Evolutionary conservation across 2,797 vertebrate genomes (phyloP), one percentile per base, ranked within the genome.

Genomic region (Enteromius fasciolatus): DNA sequence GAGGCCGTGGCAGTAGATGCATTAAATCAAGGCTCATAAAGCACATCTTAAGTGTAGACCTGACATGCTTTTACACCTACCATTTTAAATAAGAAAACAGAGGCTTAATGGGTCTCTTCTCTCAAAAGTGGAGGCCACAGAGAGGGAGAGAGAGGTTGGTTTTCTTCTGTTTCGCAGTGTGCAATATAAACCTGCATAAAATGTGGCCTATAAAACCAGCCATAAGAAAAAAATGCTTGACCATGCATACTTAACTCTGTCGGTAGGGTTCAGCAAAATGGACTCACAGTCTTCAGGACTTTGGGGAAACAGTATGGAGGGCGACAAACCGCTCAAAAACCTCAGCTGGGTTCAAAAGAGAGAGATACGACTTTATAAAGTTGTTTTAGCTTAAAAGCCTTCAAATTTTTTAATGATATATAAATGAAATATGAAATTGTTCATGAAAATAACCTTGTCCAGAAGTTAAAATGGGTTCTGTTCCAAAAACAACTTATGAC

Each of bases 131-230:
- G 23, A 25, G 28, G 50, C 54, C 41, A 41, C 20, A 23, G 44
- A 67, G 28, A 52, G 20, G 39, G 39, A 41, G 39, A 41, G 69
- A 69, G 61, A 9, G 61, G 68, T 74, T 76, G 57, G 59, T 80
- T 78, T 91, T 88, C 83, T 86, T 83, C 54, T 70, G 85, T 86
- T 89, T 88, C 87, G 84, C 63, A 61, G 81, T 83, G 73, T 76
- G 73, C 48, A 86, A 82, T 46, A 88, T 67, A 80, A 89, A 84
- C 85, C 78, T 87, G 87, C 84, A 88, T 90, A 70, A 92, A 91
- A 88, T 73, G 76, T 80, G 50, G 3, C 64, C 70, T 61, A 76
- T 79, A 83, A 81, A 87, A 84, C 63, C 67, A 83, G 66, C 59
- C 76, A 74, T 80, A 82, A 86, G 85, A 36, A 84, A 86, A 78